Base-by-base conservation (phyloP, 2,888 invertebrate species). In the Hybos culiciformis region DNA sequence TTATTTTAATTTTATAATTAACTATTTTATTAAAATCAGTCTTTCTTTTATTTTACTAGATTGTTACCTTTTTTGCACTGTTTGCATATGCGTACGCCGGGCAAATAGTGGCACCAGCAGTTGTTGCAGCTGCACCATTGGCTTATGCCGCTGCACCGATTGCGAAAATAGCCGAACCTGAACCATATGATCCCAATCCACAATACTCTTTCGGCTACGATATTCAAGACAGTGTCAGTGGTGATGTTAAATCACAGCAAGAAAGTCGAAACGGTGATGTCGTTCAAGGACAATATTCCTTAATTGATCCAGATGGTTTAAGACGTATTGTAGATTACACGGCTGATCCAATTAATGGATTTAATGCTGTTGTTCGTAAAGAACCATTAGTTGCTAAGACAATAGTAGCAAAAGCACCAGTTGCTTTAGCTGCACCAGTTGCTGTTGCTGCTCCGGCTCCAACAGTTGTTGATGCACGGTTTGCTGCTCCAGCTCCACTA, bases 251-350 rank as follows among this genome's bases (percentile, higher is more conserved):
- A 48, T 59, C 53, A 14, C 74, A 74, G 62, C 70, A 70, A 48
- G 74, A 75, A 63, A 68, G 69, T 51, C 71, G 75, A 50, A 58
- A 63, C 46, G 75, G 75, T 15, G 72, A 72, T 62, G 66, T 65
- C 52, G 74, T 75, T 42, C 68, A 69, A 57, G 72, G 57, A 61
- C 73, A 66, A 49, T 71, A 70, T 54, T 70, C 70, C 7, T 57
- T 71, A 7, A 59, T 61, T 20, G 70, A 71, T 51, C 71, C 77
- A 20, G 77, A 78, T 56, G 77, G 77, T 52, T 73, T 72, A 43
- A 72, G 71, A 58, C 73, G 77, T 50, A 75, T 72, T 24, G 77
- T 78, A 1, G 77, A 78, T 50, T 76, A 76, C 56, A 68, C 66
- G 2, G 69, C 70, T 29, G 70, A 70, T 54, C 65, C 68, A n/a